Conservation (phyloP, 2,113 vertebrate species). For the Tragelaphus buxtoni region DNA sequence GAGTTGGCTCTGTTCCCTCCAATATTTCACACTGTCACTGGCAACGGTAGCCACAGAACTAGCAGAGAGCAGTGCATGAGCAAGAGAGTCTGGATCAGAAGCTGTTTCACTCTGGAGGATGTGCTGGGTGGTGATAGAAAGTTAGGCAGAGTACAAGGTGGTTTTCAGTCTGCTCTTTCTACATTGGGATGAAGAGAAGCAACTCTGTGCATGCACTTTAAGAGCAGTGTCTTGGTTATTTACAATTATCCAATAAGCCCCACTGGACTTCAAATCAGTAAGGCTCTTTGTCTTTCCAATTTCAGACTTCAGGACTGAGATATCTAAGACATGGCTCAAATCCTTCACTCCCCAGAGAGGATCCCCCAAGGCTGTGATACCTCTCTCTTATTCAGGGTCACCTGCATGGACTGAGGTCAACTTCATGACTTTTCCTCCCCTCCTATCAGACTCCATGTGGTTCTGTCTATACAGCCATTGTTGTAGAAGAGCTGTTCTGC, state of each 20-base stretch:
- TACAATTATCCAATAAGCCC: background rate
- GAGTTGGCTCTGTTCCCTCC: background rate
- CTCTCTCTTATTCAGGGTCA: background rate
- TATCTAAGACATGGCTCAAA: background rate
- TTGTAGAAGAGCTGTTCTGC: background rate
- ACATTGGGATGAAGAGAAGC: rapidly evolving
- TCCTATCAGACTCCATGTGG: background rate
- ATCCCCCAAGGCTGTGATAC: background rate
- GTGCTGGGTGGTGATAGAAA: background rate
- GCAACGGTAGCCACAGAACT: background rate
- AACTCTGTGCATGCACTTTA: background rate
- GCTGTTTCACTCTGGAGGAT: background rate
- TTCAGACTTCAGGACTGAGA: background rate
- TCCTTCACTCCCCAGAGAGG: background rate
- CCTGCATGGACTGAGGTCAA: background rate
- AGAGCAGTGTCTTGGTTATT: background rate
- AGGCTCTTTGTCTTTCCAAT: background rate
- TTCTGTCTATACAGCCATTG: background rate
- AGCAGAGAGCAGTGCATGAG: background rate
- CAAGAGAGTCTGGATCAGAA: background rate
- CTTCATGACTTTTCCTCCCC: background rate
- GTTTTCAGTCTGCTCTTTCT: background rate
- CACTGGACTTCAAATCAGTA: background rate
- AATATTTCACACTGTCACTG: background rate
- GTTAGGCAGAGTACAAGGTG: background rate